These are phyloP conservation scores for Scomber scombrus DNA, from an alignment of 2,113 vertebrate genomes.

Conservation along the genomic window DNA sequence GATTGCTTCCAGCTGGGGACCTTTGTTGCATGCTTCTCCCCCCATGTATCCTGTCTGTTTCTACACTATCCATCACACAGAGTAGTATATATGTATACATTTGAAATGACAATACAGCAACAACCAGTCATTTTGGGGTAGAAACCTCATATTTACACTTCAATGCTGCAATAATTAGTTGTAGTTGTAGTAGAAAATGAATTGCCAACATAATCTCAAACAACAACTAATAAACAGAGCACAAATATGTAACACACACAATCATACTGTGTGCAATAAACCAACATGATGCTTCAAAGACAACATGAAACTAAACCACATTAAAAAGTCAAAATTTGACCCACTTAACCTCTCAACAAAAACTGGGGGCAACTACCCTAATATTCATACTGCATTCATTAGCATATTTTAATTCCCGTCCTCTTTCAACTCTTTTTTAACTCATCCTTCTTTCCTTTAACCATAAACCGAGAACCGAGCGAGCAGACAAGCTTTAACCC, in stretches of 20 bases:
- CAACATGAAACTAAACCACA: conserved; percentile 44
- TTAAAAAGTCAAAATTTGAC: conserved; percentile 66
- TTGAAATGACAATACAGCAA: too few relatives aligned
- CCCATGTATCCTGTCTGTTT: too few relatives aligned
- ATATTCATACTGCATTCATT: conserved; percentile 70
- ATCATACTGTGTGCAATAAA: background rate
- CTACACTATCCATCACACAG: too few relatives aligned
- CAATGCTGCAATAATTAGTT: too few relatives aligned
- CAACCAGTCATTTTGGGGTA: too few relatives aligned
- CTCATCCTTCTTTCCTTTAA: conserved; percentile 41
- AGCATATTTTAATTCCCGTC: conserved; percentile 57
- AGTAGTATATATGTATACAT: too few relatives aligned
- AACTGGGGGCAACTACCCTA: conserved; percentile 45
- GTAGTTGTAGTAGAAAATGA: too few relatives aligned
- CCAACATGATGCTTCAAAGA: conserved; percentile 47
- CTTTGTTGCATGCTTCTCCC: too few relatives aligned
- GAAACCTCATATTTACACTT: too few relatives aligned
- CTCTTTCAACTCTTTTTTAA: conserved; percentile 57
- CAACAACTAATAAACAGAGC: background rate
- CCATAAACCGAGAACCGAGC: conserved; percentile 2
- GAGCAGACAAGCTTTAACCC: conserved; percentile 58
- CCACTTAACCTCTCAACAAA: conserved; percentile 72
- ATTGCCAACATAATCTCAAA: background rate
- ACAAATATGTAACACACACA: too few relatives aligned
- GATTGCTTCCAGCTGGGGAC: too few relatives aligned